A percentile compares a stretch with the other conserved stretches of the same genome.
Conservation (phyloP, 2,797 vertebrate species). For the Poeciliopsis infans region DNA sequence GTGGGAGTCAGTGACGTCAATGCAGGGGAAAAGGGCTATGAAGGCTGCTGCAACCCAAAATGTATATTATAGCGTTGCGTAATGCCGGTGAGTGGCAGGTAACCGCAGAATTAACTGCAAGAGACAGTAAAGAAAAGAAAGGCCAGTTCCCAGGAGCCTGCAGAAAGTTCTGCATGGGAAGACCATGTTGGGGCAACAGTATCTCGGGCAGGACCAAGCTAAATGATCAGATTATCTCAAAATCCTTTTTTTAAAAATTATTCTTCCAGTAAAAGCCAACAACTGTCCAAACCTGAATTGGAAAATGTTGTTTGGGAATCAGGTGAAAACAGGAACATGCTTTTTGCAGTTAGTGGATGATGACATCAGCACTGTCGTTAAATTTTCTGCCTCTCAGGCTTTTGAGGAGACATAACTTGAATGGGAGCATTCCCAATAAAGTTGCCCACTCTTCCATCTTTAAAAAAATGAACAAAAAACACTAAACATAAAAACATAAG, state of each 20-base stretch:
- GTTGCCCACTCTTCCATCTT: no score
- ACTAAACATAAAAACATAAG: no score
- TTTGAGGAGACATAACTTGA: background rate
- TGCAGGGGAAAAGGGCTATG: constrained; percentile 20
- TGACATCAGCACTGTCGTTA: background rate
- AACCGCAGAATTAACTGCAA: background rate
- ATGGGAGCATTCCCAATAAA: no score
- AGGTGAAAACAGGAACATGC: background rate
- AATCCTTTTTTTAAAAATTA: background rate
- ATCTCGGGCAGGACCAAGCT: no score
- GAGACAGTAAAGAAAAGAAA: background rate
- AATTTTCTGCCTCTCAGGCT: background rate
- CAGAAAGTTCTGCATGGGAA: background rate
- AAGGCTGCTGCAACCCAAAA: constrained; percentile 25
- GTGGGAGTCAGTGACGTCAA: constrained; percentile 54
- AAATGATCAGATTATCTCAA: no score
- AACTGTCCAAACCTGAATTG: background rate
- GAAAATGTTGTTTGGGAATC: background rate
- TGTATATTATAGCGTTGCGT: background rate
- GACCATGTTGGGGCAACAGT: background rate
- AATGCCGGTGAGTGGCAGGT: background rate
- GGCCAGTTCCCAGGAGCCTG: background rate
- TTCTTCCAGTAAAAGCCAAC: background rate
- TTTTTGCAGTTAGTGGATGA: background rate
- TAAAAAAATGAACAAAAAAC: no score